Base-by-base conservation (phyloP, 2,888 invertebrate species). In the Tenthredo scrophulariae region DNA sequence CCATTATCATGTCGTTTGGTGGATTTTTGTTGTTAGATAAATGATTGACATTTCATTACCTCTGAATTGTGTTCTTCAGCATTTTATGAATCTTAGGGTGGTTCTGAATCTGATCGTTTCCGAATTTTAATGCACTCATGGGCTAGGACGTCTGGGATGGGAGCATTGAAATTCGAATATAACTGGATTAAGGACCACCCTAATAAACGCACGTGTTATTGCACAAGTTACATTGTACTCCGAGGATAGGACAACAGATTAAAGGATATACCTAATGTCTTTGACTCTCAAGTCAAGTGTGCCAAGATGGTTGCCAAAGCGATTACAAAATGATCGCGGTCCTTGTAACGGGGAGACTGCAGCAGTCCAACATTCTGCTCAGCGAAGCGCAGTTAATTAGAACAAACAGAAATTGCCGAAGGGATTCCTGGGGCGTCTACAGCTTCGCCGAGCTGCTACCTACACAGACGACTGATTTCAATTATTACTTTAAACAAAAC, bases 391-490 rank as follows among this genome's bases (percentile, higher is more conserved):
- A 62, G 79, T 80, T 80, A 80, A 80, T 80, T 62, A 80, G 37
- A 40, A 80, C 79, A 62, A 80, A 80, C 79, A 80, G 79, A 62
- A 62, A 80, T 62, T 62, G 58, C 79, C 79, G 79, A 80, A 80
- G 62, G 62, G 79, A 80, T 80, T 58, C 79, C 37, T 5, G 26
- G 79, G 43, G 37, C 18, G 37, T 70, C 72, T 43, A 22, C 37
- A 72, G 72, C 40, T 29, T 33, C 67, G 13, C 67, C 67, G 33
- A n/a, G 58, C 67, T 67, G 43, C 40, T 74, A 43, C 74, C 40
- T 74, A 43, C 74, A 74, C 74, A 43, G 74, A 26, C 74, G 74
- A 74, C 74, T 74, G 74, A 43, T 74, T 74, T 43, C 74, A 74
- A 74, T 74, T 74, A 74, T 74, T 67, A 67, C 29, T 67, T 67